These are phyloP conservation scores for Cephus spinipes DNA, from an alignment of 2,888 invertebrate species.

Conservation along the genomic window DNA sequence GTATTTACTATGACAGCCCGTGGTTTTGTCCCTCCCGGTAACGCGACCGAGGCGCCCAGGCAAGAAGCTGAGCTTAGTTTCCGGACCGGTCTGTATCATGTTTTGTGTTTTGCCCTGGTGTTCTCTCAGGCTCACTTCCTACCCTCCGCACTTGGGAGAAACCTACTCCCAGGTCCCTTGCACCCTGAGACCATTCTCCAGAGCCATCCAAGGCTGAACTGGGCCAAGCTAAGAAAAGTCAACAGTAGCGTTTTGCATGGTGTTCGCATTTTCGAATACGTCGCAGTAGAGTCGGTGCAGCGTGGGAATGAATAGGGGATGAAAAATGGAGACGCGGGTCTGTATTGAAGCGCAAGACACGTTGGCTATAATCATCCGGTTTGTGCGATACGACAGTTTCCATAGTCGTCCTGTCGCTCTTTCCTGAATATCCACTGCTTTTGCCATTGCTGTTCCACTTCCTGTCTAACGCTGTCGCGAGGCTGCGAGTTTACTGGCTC, in stretches of 20 bases:
- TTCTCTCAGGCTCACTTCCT: neutral
- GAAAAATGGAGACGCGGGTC: neutral
- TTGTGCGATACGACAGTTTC: conserved; percentile 23
- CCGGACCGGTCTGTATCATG: conserved; percentile 34
- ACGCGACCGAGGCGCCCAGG: conserved; percentile 47
- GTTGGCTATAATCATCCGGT: conserved; percentile 49
- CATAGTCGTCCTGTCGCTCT: conserved; percentile 22
- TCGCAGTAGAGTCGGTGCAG: neutral
- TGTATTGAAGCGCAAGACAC: conserved; percentile 20
- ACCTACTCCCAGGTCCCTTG: neutral
- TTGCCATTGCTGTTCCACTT: neutral
- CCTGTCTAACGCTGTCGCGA: neutral
- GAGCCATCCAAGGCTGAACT: neutral
- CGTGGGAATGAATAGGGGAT: neutral
- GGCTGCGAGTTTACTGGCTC: too few relatives aligned
- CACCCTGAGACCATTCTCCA: neutral
- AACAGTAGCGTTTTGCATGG: neutral
- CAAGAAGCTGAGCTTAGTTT: conserved; percentile 46
- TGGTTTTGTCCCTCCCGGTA: conserved; percentile 54
- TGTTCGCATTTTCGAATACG: neutral
- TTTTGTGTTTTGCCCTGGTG: conserved; percentile 31
- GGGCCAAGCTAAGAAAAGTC: neutral
- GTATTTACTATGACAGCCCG: conserved; percentile 52
- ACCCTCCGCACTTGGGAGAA: neutral
- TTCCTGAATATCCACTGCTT: conserved; percentile 12